Evolutionary conservation across 2,888 invertebrate genomes (phyloP).

Genomic region (Microdon myrmicae): DNA sequence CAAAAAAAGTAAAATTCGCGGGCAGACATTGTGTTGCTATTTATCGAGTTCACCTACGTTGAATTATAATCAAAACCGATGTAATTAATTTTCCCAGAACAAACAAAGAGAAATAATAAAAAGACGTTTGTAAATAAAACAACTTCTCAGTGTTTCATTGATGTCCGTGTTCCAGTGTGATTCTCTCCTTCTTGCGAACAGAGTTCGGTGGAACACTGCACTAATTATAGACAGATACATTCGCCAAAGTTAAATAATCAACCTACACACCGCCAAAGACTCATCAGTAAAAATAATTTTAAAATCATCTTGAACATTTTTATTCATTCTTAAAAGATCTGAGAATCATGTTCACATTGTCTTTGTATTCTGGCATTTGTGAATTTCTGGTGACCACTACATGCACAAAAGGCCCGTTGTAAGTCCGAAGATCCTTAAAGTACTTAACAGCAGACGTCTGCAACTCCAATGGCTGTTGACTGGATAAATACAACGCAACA

Average conservation of each 20-base stretch:
- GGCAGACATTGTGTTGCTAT: too few species aligned
- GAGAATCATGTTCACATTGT: slow-evolving; percentile 57
- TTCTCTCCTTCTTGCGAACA: too few species aligned
- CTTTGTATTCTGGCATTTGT: slow-evolving; percentile 57
- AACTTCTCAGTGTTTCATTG: too few species aligned
- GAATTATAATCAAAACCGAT: too few species aligned
- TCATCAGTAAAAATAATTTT: not conserved
- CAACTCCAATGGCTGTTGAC: slow-evolving; percentile 59
- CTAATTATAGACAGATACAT: slow-evolving; percentile 6
- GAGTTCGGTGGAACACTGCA: too few species aligned
- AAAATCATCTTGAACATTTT: not conserved
- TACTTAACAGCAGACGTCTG: slow-evolving; percentile 58
- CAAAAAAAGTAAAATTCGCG: too few species aligned
- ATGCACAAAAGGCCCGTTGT: slow-evolving; percentile 62
- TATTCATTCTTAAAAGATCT: slow-evolving; percentile 43
- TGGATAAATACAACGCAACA: slow-evolving; percentile 58
- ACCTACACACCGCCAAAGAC: not conserved
- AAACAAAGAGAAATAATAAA: too few species aligned
- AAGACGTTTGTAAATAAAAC: too few species aligned
- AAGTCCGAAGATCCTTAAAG: slow-evolving; percentile 55
- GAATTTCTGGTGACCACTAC: slow-evolving; percentile 58
- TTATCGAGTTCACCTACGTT: too few species aligned
- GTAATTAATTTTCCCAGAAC: too few species aligned
- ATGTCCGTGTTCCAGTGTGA: too few species aligned
- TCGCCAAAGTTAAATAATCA: slow-evolving; percentile 1